Evolutionary conservation across 2,797 vertebrate species (phyloP).

Genomic region (Garrulus glandarius): DNA sequence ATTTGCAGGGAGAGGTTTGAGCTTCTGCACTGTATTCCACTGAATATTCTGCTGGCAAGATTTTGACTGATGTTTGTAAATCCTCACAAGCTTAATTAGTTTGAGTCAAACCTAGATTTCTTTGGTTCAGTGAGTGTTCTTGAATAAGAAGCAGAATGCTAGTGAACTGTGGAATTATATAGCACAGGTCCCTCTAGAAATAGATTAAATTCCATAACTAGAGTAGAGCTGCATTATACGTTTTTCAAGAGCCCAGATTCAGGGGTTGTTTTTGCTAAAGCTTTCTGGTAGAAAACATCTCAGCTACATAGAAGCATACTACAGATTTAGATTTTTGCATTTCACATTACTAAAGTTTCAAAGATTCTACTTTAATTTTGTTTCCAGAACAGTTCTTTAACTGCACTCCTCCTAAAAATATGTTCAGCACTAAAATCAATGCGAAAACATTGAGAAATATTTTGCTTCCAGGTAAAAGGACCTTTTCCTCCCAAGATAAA

Average conservation of each 20-base stretch:
- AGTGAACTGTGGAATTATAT: slow-evolving; percentile 1
- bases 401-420: not conserved
- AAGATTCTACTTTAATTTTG: not conserved
- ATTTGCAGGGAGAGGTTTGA: not conserved
- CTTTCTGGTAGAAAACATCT: not conserved
- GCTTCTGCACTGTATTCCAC: not conserved
- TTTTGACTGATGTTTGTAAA: slow-evolving; percentile 40
- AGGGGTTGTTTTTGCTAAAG: not conserved
- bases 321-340: not conserved
- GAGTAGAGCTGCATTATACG: not conserved
- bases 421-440: not conserved
- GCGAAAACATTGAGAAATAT: not conserved
- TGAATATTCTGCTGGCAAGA: slow-evolving; percentile 13
- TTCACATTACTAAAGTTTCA: not conserved
- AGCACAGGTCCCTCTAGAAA: slow-evolving; percentile 10
- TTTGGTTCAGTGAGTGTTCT: not conserved
- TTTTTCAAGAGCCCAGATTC: not conserved
- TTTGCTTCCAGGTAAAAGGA: slow-evolving; percentile 25
- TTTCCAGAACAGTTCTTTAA: not conserved
- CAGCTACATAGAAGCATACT: not conserved
- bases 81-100: slow-evolving; percentile 41
- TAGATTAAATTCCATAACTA: not conserved
- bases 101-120: slow-evolving; percentile 4
- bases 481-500: not conserved
- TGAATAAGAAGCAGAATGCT: slow-evolving; percentile 16